Conservation (phyloP, 2,888 invertebrate genomes). For the Conus canariensis region DNA sequence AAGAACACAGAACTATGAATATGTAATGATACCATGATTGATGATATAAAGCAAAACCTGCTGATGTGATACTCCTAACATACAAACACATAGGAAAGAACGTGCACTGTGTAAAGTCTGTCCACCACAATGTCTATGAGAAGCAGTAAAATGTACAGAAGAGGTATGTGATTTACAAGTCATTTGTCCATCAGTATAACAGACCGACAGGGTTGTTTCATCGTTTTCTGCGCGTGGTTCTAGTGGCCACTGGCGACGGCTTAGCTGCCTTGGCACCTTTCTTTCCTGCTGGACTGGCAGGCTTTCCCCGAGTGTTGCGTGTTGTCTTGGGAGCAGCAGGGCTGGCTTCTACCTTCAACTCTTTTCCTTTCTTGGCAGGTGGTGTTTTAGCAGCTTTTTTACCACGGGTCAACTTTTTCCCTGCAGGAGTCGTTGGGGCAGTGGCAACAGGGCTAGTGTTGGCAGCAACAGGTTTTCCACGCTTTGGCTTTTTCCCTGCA, state of each 20-base stretch:
- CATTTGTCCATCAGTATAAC: not conserved
- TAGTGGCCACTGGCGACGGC: conserved; percentile 16
- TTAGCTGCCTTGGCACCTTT: conserved; percentile 21
- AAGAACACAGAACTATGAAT: not conserved
- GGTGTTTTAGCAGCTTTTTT: not conserved
- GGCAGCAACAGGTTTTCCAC: conserved; percentile 37
- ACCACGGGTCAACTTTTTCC: not conserved
- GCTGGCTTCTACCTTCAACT: not conserved
- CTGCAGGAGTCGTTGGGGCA: not conserved
- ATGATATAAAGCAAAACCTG: not conserved
- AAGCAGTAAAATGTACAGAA: not conserved
- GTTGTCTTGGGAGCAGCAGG: not conserved
- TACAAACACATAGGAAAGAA: not conserved
- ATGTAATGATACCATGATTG: not conserved
- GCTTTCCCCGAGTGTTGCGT: conserved; percentile 20
- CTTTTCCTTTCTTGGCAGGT: not conserved
- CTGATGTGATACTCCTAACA: too few relatives aligned
- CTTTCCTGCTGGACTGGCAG: conserved; percentile 32
- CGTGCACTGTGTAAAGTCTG: not conserved
- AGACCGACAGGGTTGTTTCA: not conserved
- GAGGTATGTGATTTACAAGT: not conserved
- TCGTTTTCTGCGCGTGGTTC: conserved; percentile 27
- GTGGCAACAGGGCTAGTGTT: not conserved
- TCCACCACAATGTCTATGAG: not conserved
- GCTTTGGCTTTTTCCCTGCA: conserved; percentile 35